Evolutionary conservation across 2,113 vertebrate genomes (phyloP), one percentile per base, ranked within the genome.

Genomic region (Eleginops maclovinus): DNA sequence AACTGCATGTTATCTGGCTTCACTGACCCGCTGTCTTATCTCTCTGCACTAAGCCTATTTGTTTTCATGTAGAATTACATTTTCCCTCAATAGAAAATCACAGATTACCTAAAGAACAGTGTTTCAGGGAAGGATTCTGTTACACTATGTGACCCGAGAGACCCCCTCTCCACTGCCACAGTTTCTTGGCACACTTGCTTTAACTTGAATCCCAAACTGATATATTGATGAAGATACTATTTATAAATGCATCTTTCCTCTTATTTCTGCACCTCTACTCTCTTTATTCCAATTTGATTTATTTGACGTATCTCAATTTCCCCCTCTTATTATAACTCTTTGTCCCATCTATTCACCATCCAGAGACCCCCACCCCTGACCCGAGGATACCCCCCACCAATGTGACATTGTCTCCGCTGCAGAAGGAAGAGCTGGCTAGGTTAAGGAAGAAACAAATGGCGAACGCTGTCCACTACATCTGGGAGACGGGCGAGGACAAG

Each of bases 401-500:
- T 28, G 65, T 88, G 71, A 94, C 92, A 0, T 77, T 93, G 9
- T 87, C 93, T 5, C 91, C 87, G 1, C 79, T 56, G 59, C 91
- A 93, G 72, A 93, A 74, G 55, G 93, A 94, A 69, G 93, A 95
- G 68, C 71, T 86, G 77, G 90, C 88, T 9, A 67, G 28, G 40
- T 70, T 88, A 1, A 87, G 49, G 80, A 91, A 61, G 83, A 94
- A 69, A 74, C 93, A 92, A 84, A 50, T 90, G 84, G 92, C 94
- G 70, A 95, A 96, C 19, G 94, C 93, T 0, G 95, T 96, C 6
- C 94, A 96, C 10, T 96, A 96, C 88, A 94, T 95, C 77, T 96
- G 96, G 95, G 95, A 96, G 89, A 95, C 95, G 0, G 96, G 96
- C 3, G 95, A 96, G 72, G 96, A 96, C 89, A 96, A 96, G 75